Evolutionary conservation across 2,888 invertebrate genomes (phyloP).

Genomic region (Ormyrus labotus): DNA sequence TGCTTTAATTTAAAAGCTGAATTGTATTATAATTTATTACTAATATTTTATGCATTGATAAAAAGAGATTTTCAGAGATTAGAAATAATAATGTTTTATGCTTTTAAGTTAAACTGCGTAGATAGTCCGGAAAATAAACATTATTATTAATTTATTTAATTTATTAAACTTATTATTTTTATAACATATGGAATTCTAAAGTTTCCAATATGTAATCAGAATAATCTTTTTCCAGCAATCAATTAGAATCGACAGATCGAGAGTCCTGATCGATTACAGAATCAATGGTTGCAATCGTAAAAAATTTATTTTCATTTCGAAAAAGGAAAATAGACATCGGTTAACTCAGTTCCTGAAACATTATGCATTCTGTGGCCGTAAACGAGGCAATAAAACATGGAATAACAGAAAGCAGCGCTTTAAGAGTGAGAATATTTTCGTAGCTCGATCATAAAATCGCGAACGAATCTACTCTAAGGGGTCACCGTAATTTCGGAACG

Average conservation of each 20-base stretch:
- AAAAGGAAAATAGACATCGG: conserved; percentile 6
- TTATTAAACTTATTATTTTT: too few species aligned
- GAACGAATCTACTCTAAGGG: neutral
- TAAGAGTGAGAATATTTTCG: neutral
- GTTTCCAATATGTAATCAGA: neutral
- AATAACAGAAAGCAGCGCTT: conserved; percentile 19
- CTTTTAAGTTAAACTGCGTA: too few species aligned
- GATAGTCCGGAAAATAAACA: too few species aligned
- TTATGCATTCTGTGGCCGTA: conserved; percentile 7
- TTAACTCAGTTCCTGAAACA: neutral
- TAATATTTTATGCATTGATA: too few species aligned
- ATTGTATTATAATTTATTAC: too few species aligned
- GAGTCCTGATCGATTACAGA: neutral
- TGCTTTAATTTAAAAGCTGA: too few species aligned
- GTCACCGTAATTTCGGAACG: neutral
- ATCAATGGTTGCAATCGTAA: conserved; percentile 5
- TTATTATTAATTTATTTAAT: too few species aligned
- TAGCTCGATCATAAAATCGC: conserved; percentile 26
- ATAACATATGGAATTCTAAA: too few species aligned
- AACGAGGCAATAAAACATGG: conserved; percentile 23
- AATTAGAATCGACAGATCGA: neutral
- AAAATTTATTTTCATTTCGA: neutral
- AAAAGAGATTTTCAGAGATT: too few species aligned
- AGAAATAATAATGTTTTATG: too few species aligned
- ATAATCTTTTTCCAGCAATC: neutral